Evolutionary conservation across 2,888 invertebrate species (phyloP).

Genomic region (Galeruca laticollis): DNA sequence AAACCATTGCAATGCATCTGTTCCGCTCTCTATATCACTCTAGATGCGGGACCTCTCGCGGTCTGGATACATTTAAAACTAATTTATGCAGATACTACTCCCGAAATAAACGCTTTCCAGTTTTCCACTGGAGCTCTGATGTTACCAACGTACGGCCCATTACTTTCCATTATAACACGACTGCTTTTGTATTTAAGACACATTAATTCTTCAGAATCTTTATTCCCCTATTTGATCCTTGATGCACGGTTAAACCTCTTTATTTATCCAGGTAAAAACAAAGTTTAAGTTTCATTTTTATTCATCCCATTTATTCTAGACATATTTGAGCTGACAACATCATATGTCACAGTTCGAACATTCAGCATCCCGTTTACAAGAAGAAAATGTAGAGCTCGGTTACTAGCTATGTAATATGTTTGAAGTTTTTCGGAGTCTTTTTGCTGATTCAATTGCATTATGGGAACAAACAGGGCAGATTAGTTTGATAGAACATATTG

Average conservation of each 20-base stretch:
- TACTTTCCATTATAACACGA: conserved; percentile 54
- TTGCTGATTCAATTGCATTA: too few relatives aligned
- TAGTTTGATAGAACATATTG: too few relatives aligned
- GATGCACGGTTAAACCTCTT: not conserved
- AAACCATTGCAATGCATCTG: conserved; percentile 35
- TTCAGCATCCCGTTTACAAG: too few relatives aligned
- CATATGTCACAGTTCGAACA: too few relatives aligned
- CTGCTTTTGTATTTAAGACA: conserved; percentile 48
- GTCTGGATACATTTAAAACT: conserved; percentile 47
- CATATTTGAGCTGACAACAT: too few relatives aligned
- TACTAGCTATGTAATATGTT: too few relatives aligned
- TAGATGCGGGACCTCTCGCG: conserved; percentile 35
- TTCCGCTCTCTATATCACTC: conserved; percentile 39
- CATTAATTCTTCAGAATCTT: conserved; percentile 41
- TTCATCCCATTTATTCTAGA: too few relatives aligned
- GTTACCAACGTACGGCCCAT: conserved; percentile 53
- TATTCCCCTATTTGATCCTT: not conserved
- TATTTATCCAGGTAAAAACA: not conserved
- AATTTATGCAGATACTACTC: conserved; percentile 51
- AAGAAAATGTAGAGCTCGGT: too few relatives aligned
- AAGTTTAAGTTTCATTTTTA: not conserved
- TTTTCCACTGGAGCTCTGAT: conserved; percentile 41
- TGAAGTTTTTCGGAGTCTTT: too few relatives aligned
- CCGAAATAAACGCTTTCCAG: conserved; percentile 48
- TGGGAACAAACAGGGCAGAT: too few relatives aligned